Conservation (phyloP, 35 echinoderm and acorn worm genomes). For the Strongylocentrotus purpuratus region DNA sequence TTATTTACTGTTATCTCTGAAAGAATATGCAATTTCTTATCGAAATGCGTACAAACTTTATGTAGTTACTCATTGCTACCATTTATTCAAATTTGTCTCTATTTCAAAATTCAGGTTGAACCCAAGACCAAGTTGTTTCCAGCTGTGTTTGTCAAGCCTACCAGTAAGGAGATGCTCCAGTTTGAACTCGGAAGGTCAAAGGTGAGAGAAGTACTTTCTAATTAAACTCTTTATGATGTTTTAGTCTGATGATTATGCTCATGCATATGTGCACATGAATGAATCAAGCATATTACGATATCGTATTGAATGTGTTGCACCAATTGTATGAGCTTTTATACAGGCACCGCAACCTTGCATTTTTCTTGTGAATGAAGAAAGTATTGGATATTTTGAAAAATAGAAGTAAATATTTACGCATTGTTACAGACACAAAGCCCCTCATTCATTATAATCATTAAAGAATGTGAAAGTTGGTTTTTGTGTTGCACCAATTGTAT, state of each 20-base stretch:
- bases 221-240: neutral
- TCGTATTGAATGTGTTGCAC: neutral
- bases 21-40: no score
- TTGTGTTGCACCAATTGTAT: neutral
- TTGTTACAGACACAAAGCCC: no score
- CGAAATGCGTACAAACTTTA: no score
- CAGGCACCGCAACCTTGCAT: neutral
- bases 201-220: conserved; percentile 51
- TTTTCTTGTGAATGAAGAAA: neutral
- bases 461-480: no score
- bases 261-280: neutral
- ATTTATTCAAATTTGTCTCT: no score
- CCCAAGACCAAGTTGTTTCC: conserved; percentile 91
- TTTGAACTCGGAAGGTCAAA: conserved; percentile 99
- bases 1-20: no score
- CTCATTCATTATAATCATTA: no score
- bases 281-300: neutral
- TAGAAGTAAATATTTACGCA: no score
- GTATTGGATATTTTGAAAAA: no score
- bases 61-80: no score
- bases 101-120: conserved; percentile 67
- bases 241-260: neutral
- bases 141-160: conserved; percentile 86
- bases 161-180: conserved; percentile 97
- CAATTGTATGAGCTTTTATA: neutral